Evolutionary conservation across 2,888 invertebrate species (phyloP).

Genomic region (Eumerus sabulonum): DNA sequence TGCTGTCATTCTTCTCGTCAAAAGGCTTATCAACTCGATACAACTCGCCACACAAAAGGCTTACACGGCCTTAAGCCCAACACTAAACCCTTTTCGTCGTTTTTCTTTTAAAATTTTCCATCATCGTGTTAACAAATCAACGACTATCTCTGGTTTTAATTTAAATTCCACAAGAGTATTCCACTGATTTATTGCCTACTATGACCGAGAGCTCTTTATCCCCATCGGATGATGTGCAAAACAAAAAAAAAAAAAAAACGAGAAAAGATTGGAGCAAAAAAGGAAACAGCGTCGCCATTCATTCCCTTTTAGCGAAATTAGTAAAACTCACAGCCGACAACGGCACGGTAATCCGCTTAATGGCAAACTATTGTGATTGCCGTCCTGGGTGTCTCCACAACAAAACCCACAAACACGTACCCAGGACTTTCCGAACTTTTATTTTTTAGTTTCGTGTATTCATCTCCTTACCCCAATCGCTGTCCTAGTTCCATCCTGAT

Average conservation of each 20-base stretch:
- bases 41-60: too few relatives aligned
- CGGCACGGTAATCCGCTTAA: conserved; percentile 60
- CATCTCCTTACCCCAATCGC: background rate
- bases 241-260: conserved; percentile 10
- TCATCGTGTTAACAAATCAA: conserved; percentile 40
- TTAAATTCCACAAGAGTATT: conserved; percentile 53
- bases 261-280: too few relatives aligned
- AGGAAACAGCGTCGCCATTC: conserved; percentile 2
- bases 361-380: conserved; percentile 61
- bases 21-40: background rate
- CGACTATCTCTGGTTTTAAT: conserved; percentile 56
- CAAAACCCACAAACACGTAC: conserved; percentile 60
- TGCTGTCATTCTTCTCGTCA: too few relatives aligned
- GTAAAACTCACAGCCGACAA: conserved; percentile 46
- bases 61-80: too few relatives aligned
- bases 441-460: background rate
- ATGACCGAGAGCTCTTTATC: conserved; percentile 44
- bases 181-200: conserved; percentile 53
- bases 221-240: conserved; percentile 16
- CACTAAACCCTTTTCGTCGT: too few relatives aligned
- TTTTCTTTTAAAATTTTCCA: conserved; percentile 21
- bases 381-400: conserved; percentile 52
- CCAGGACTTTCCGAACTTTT: conserved; percentile 1
- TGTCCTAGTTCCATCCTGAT: too few relatives aligned
- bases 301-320: conserved; percentile 60